These are phyloP conservation scores for Neomicropteryx cornuta DNA, from an alignment of 1,140 invertebrate genomes.

Conservation along the genomic window DNA sequence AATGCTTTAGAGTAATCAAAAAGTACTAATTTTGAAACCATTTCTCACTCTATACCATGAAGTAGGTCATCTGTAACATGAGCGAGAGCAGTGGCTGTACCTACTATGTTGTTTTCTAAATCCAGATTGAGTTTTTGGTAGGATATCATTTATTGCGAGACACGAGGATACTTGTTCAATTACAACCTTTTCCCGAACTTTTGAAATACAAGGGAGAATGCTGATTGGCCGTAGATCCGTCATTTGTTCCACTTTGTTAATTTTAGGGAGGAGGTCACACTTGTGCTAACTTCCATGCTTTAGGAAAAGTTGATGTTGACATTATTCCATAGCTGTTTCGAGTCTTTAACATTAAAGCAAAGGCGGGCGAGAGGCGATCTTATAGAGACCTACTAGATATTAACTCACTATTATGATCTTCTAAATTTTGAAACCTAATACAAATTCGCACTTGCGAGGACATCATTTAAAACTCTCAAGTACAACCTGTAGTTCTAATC, in stretches of 20 bases:
- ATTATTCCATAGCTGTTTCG: no score
- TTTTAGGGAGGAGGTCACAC: conserved; percentile 13
- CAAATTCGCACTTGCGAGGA: no score
- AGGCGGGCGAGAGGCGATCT: no score
- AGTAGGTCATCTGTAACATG: conserved; percentile 11
- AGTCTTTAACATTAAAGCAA: no score
- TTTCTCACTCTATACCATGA: conserved; percentile 3
- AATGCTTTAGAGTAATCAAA: conserved; percentile 18
- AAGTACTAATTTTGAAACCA: conserved; percentile 7
- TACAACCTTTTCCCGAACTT: conserved; percentile 12
- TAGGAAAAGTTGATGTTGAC: conserved; percentile 1
- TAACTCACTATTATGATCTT: no score
- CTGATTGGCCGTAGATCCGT: conserved; percentile 13
- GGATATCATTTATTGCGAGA: conserved; percentile 6
- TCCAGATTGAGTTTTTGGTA: conserved; percentile 7
- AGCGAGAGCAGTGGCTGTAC: conserved; percentile 8
- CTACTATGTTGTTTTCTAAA: conserved; percentile 8
- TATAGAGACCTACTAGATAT: no score
- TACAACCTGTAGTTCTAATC: no score
- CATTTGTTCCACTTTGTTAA: conserved; percentile 3
- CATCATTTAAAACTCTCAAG: no score
- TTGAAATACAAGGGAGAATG: conserved; percentile 12
- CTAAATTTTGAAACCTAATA: no score
- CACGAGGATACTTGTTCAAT: conserved; percentile 7
- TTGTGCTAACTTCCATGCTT: conserved; percentile 10